phyloP scores from a whole-genome alignment of 2,797 vertebrate genomes.

The Diplodus puntazzo region DNA sequence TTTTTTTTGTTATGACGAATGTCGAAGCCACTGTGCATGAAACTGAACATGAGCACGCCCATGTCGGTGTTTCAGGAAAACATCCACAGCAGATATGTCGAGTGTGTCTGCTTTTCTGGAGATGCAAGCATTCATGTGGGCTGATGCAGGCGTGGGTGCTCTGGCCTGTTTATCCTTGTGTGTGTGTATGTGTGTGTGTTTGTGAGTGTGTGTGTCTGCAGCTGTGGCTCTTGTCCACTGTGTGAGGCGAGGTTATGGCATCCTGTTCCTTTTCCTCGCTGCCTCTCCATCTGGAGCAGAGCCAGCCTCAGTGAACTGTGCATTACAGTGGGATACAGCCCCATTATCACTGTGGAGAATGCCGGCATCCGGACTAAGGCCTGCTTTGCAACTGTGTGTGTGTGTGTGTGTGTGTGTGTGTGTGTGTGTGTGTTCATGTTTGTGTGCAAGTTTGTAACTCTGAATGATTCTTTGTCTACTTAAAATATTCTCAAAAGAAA shows the following conservation, averaged over 20 bases:
- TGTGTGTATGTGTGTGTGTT: conserved; percentile 32
- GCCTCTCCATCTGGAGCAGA: conserved; percentile 68
- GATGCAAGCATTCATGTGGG: conserved; percentile 60
- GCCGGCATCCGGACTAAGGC: conserved; percentile 59
- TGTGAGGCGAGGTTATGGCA: conserved; percentile 75
- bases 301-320: conserved; percentile 73
- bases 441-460: neutral
- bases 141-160: conserved; percentile 58
- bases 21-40: neutral
- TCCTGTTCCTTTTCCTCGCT: conserved; percentile 79
- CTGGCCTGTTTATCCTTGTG: conserved; percentile 40
- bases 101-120: conserved; percentile 14
- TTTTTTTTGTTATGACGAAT: neutral
- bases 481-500: neutral
- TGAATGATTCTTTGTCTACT: neutral
- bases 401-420: conserved; percentile 22
- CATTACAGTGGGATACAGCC: conserved; percentile 66
- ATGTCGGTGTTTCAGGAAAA: neutral
- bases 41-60: neutral
- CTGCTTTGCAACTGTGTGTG: conserved; percentile 39
- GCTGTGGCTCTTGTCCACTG: conserved; percentile 77
- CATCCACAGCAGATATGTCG: neutral
- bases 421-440: conserved; percentile 1
- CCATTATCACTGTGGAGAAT: conserved; percentile 71
- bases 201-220: conserved; percentile 59